These are phyloP conservation scores for Gobius niger DNA, from an alignment of 2,113 vertebrate species.

Conservation along the genomic window DNA sequence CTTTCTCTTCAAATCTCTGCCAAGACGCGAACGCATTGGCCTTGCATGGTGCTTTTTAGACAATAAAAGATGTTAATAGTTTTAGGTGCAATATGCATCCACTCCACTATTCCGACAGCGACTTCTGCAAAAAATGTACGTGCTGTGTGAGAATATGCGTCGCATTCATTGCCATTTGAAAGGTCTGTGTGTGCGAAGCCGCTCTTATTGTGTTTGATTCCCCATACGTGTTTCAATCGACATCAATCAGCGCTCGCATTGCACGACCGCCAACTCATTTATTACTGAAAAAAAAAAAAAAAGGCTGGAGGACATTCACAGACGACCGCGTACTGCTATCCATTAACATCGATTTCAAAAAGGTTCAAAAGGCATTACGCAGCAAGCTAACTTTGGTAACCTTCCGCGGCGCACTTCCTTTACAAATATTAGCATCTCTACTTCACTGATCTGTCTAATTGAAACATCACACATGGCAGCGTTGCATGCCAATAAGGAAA, in stretches of 20 bases:
- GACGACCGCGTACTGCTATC: conserved; percentile 32
- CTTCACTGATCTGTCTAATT: conserved; percentile 49
- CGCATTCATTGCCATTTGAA: no score
- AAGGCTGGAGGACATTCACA: conserved; percentile 20
- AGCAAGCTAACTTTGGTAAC: conserved; percentile 28
- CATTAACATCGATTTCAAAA: conserved; percentile 34
- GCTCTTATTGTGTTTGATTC: conserved; percentile 56
- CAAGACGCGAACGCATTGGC: neutral
- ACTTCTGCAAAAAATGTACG: neutral
- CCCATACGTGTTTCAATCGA: conserved; percentile 72
- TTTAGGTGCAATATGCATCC: no score
- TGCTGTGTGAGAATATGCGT: neutral
- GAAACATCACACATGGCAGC: conserved; percentile 44
- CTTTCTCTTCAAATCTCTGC: neutral
- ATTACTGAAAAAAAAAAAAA: conserved; percentile 36
- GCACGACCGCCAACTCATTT: conserved; percentile 51
- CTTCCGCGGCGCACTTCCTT: conserved; percentile 3
- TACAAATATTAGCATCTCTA: conserved; percentile 23
- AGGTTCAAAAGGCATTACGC: conserved; percentile 42
- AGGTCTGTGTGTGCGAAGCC: neutral
- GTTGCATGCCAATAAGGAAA: conserved; percentile 61
- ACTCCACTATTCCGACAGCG: no score
- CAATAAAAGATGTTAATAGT: neutral
- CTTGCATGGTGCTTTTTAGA: neutral
- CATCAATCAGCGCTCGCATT: conserved; percentile 59